Conservation (phyloP, 2,113 vertebrate genomes). For the Myocastor coypus region DNA sequence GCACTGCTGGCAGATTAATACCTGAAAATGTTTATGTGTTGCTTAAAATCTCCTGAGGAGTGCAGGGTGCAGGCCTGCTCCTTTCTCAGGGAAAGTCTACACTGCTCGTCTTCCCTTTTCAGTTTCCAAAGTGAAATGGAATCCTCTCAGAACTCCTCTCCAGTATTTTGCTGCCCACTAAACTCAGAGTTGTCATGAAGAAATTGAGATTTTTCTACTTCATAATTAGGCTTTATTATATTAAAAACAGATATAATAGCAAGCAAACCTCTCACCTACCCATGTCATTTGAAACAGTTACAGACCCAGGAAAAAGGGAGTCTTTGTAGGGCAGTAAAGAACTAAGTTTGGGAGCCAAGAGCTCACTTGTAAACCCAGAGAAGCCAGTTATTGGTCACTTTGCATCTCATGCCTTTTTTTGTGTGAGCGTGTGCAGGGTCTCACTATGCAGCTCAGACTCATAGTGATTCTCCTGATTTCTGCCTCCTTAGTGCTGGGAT, state of each 20-base stretch:
- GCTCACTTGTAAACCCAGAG: neutral
- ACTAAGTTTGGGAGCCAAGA: neutral
- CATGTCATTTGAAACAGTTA: neutral
- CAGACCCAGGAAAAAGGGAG: neutral
- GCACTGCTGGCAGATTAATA: neutral
- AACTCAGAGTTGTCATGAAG: neutral
- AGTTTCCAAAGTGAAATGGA: neutral
- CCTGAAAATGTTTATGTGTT: neutral
- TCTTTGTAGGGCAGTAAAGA: neutral
- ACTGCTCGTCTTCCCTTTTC: neutral
- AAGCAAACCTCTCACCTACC: neutral
- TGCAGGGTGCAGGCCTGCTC: neutral
- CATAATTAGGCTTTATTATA: conserved; percentile 9
- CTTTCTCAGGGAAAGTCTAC: neutral
- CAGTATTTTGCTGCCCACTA: neutral
- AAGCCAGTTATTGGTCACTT: neutral
- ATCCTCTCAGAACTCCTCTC: neutral
- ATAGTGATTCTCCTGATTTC: too few relatives aligned
- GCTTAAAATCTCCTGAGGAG: neutral
- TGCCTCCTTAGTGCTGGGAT: too few relatives aligned
- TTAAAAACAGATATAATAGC: neutral
- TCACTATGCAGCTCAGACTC: too few relatives aligned
- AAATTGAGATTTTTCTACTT: conserved; percentile 1
- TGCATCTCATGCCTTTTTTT: neutral
- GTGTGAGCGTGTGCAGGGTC: too few relatives aligned